Percentiles rank a stretch among this genome's conserved stretches.
Evolutionary conservation across 2,797 vertebrate genomes (phyloP).

Genomic region (Phyllotis vaccarum): DNA sequence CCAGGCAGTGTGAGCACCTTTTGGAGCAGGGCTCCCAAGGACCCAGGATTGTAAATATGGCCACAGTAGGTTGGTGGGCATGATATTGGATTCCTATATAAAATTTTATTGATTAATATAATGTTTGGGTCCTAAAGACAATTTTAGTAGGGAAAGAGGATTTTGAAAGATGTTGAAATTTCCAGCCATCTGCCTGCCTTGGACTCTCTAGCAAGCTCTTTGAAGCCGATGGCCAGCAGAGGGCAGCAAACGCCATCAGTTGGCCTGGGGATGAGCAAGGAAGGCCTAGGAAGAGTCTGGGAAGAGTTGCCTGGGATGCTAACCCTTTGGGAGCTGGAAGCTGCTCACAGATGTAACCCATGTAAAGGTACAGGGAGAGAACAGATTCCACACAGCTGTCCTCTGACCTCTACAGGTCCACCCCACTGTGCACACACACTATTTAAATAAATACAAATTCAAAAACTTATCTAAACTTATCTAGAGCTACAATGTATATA

Average conservation of each 20-base stretch:
- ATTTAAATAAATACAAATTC: not conserved
- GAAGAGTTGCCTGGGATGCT: not conserved
- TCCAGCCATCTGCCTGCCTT: not conserved
- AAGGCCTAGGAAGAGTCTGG: not conserved
- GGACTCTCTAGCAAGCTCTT: not conserved
- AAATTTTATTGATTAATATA: not conserved
- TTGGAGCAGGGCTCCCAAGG: not conserved
- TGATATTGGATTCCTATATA: not conserved
- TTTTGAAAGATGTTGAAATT: not conserved
- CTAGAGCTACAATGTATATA: not conserved
- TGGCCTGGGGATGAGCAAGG: not conserved
- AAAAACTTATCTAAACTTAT: not conserved
- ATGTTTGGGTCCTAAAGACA: not conserved
- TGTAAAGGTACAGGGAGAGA: not conserved
- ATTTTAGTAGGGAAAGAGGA: not conserved
- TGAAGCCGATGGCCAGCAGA: slow-evolving; percentile 62
- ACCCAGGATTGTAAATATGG: not conserved
- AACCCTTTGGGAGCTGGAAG: not conserved
- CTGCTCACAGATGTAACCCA: not conserved
- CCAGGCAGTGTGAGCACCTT: not conserved
- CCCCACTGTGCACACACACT: not conserved
- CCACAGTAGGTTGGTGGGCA: not conserved
- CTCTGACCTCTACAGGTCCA: not conserved
- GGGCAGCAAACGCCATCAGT: slow-evolving; percentile 69
- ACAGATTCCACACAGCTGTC: not conserved